A percentile compares a stretch with the other conserved stretches of the same genome.
These are phyloP conservation scores for Rhombomys opimus DNA, from an alignment of 2,113 vertebrate species.

Conservation along the genomic window DNA sequence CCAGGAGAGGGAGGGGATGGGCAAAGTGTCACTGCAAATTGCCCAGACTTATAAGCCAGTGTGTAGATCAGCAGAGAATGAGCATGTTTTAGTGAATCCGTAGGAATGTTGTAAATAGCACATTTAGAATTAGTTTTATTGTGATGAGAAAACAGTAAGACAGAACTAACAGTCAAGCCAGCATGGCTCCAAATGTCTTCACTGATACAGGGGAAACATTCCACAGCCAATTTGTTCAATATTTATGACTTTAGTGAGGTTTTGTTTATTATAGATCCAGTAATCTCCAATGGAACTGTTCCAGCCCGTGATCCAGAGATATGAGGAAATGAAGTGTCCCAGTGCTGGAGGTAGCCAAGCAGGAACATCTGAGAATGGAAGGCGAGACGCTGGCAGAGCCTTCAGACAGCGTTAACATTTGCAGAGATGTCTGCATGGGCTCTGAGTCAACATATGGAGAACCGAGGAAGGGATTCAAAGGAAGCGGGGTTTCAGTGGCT, in stretches of 20 bases:
- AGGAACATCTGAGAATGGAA: constrained; percentile 50
- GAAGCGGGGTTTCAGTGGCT: constrained; percentile 64
- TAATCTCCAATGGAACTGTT: not conserved
- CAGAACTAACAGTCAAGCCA: constrained; percentile 40
- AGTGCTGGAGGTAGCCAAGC: constrained; percentile 43
- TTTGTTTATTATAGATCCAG: constrained; percentile 51
- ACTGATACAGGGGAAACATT: not conserved
- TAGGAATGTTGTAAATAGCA: constrained; percentile 24
- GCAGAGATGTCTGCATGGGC: constrained; percentile 63
- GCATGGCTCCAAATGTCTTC: constrained; percentile 47
- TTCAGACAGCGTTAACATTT: constrained; percentile 61
- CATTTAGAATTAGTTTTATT: constrained; percentile 57
- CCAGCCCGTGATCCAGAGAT: not conserved
- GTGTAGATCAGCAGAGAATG: constrained; percentile 28
- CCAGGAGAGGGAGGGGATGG: not conserved
- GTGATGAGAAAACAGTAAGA: constrained; percentile 46
- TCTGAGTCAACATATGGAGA: constrained; percentile 75
- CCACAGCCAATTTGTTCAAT: constrained; percentile 36
- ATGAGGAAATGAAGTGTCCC: not conserved
- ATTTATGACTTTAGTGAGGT: constrained; percentile 57
- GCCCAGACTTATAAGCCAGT: not conserved
- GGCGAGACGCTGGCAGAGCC: constrained; percentile 56
- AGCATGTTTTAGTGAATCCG: constrained; percentile 35
- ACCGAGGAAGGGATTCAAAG: constrained; percentile 25
- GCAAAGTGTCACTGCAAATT: constrained; percentile 40